Evolutionary conservation across 35 echinoderm and acorn worm genomes (phyloP).

Genomic region (Heliocidaris erythrogramma): DNA sequence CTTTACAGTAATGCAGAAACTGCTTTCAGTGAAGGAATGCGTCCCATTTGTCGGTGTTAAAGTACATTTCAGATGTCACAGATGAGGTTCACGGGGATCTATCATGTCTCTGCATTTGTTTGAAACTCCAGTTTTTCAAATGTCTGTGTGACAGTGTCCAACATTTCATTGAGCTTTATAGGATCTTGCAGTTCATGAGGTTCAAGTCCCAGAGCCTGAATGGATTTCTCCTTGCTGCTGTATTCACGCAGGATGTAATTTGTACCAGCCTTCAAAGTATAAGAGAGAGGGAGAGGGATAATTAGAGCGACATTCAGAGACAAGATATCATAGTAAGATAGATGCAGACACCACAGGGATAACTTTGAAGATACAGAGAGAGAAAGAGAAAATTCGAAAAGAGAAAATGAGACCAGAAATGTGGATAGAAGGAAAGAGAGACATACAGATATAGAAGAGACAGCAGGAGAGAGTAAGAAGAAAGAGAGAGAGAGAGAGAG

Average conservation of each 20-base stretch:
- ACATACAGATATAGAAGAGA: too few species aligned
- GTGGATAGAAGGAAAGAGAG: too few species aligned
- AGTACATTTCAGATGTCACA: background rate
- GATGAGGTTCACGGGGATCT: background rate
- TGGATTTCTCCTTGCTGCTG: constrained; percentile 86
- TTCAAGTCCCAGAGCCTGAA: constrained; percentile 61
- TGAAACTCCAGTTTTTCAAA: constrained; percentile 54
- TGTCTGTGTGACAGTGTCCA: constrained; percentile 53
- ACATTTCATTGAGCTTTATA: constrained; percentile 50
- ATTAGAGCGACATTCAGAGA: background rate
- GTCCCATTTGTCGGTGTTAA: background rate
- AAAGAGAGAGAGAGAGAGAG: too few species aligned
- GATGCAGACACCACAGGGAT: background rate
- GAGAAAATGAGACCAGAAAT: too few species aligned
- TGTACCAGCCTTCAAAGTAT: constrained; percentile 69
- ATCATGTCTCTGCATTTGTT: background rate
- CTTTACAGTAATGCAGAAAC: too few species aligned
- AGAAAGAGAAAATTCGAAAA: too few species aligned
- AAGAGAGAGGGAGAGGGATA: background rate
- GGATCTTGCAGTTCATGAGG: constrained; percentile 65
- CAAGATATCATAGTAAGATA: background rate
- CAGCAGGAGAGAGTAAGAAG: too few species aligned
- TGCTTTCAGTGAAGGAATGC: background rate
- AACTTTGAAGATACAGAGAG: background rate
- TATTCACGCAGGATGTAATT: constrained; percentile 89